Percentiles rank a stretch among this genome's conserved stretches.
These are phyloP conservation scores for Diaperis boleti DNA, from an alignment of 2,888 invertebrate genomes.

Conservation along the genomic window DNA sequence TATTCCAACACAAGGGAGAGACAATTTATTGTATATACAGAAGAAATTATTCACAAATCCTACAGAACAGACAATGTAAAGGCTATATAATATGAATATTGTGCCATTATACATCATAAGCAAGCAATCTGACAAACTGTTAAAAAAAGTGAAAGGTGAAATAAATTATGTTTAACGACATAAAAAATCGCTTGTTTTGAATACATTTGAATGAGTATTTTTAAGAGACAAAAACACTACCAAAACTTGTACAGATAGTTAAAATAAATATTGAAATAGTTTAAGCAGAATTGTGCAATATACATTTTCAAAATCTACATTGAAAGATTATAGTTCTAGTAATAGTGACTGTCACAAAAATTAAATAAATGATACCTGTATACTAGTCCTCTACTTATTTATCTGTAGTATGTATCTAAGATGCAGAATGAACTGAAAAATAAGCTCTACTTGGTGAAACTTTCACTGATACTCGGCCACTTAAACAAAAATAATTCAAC, in stretches of 20 bases:
- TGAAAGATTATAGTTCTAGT: conserved; percentile 27
- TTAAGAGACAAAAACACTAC: conserved; percentile 7
- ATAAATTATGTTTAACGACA: conserved; percentile 20
- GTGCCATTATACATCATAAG: conserved; percentile 34
- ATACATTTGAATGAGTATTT: conserved; percentile 17
- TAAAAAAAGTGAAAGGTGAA: neutral
- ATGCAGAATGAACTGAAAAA: conserved; percentile 26
- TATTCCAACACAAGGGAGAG: conserved; percentile 2
- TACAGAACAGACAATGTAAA: conserved; percentile 47
- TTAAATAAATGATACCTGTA: conserved; percentile 15
- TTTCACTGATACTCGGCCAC: conserved; percentile 12
- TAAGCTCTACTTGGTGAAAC: conserved; percentile 31
- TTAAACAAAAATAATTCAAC: conserved; percentile 23
- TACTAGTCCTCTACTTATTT: conserved; percentile 8
- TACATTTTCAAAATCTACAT: conserved; percentile 37
- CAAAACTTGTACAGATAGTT: neutral
- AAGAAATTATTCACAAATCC: conserved; percentile 58
- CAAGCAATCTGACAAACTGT: conserved; percentile 20
- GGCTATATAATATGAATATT: conserved; percentile 28
- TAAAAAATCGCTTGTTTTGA: conserved; percentile 13
- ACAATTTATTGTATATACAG: conserved; percentile 58
- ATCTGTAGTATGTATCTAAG: too few species aligned
- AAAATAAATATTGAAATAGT: neutral
- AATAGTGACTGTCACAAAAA: conserved; percentile 25
- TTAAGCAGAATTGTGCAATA: conserved; percentile 33